Base-by-base conservation (phyloP, 2,113 vertebrate genomes). In the Myxocyprinus asiaticus region DNA sequence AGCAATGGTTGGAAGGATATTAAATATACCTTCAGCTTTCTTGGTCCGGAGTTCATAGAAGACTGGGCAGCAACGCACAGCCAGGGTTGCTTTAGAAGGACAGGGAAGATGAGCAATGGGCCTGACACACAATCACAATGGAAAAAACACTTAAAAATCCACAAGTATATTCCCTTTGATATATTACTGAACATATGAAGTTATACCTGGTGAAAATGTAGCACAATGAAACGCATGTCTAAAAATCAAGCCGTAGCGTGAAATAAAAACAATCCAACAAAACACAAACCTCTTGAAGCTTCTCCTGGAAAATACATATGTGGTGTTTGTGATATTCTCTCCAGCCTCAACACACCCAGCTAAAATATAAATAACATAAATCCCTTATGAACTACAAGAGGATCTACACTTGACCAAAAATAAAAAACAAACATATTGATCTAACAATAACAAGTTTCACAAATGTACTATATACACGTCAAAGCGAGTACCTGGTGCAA, bases 281-380 rank as follows among this genome's bases (percentile, higher is more conserved):
- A 69, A 77, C 0, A 79, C 22, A 65, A 88, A 99, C 98, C 97
- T 96, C 86, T 96, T 98, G 0, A 99, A 92, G 77, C 94, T 91
- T 86, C 94, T 98, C 82, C 97, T 94, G 83, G 96, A 98, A 89
- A 99, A 99, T 51, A 99, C 90, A 4, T 96, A 99, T 0, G 97
- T 99, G 33, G 97, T 98, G 80, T 97, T 98, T 47, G 91, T 96
- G 48, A 99, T 90, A n/a, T 96, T 96, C 83, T 99, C 97, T 63
- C 96, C 98, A 0, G 96, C 92, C 80, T 99, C 98, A 77, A 98
- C 95, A 44, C 96, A 99, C 4, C 97, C 98, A 85, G 98, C 98
- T 99, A 86, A 45, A 67, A 86, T 67, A 65, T 33, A 70, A 48
- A 73, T 69, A 45, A 51, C 11, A 3, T 4, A n/a, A 65, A 71